These are phyloP conservation scores for Scaptomyza montana DNA, from an alignment of 1,140 invertebrate genomes.

Conservation along the genomic window DNA sequence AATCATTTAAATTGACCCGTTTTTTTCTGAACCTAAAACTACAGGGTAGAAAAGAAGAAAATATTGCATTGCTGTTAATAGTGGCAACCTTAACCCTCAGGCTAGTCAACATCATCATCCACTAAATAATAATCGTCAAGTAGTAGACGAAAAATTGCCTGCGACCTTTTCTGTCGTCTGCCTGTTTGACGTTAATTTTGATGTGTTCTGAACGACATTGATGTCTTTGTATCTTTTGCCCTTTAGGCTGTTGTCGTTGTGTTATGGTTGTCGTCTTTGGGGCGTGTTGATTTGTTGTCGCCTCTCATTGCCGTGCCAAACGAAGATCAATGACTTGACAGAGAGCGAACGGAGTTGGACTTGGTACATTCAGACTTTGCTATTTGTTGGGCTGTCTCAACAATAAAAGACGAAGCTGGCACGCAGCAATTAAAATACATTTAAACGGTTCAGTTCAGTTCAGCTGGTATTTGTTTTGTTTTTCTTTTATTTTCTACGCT, in stretches of 20 bases:
- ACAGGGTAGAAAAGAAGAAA: not conserved
- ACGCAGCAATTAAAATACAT: conserved; percentile 52
- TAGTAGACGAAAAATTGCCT: no score
- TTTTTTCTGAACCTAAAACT: not conserved
- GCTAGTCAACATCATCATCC: conserved; percentile 1
- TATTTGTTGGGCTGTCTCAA: conserved; percentile 16
- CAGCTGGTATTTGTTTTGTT: conserved; percentile 16
- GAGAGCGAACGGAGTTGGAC: conserved; percentile 5
- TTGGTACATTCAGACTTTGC: conserved; percentile 2
- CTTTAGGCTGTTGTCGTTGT: conserved; percentile 15
- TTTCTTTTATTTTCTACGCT: not conserved
- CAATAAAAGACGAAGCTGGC: not conserved
- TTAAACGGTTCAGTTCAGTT: conserved; percentile 7
- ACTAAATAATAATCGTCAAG: not conserved
- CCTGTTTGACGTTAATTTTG: conserved; percentile 22
- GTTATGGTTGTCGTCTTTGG: not conserved
- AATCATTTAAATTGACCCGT: not conserved
- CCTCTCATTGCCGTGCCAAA: conserved; percentile 17
- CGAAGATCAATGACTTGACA: conserved; percentile 49
- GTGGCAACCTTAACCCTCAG: conserved; percentile 37
- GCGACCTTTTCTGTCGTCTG: conserved; percentile 22
- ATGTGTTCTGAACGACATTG: conserved; percentile 4
- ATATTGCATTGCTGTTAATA: conserved; percentile 10
- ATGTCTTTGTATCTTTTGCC: conserved; percentile 11
- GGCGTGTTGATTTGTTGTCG: conserved; percentile 29